Conservation (phyloP, 2,888 invertebrate species). For the Aphodius granarius region DNA sequence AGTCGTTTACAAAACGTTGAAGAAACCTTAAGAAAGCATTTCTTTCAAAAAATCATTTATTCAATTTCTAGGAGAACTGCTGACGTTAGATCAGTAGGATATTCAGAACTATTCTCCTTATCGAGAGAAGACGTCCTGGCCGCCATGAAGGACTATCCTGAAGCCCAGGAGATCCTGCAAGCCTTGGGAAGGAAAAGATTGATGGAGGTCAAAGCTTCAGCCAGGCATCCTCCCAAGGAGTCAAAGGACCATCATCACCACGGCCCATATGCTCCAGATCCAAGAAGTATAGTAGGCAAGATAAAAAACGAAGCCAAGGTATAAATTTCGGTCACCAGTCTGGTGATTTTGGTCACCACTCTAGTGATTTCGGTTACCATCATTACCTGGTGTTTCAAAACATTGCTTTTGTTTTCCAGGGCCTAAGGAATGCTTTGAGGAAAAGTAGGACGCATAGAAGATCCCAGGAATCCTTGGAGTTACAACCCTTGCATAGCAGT, state of each 20-base stretch:
- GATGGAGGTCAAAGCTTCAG: slow-evolving; percentile 72
- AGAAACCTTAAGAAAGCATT: too few species aligned
- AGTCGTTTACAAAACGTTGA: too few species aligned
- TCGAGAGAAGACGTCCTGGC: slow-evolving; percentile 92
- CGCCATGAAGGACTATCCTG: slow-evolving; percentile 97
- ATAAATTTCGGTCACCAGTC: not conserved
- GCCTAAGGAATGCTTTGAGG: slow-evolving; percentile 62
- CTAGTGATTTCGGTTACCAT: not conserved
- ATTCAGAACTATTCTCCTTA: slow-evolving; percentile 91
- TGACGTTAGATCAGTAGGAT: slow-evolving; percentile 94
- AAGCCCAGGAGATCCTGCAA: slow-evolving; percentile 93
- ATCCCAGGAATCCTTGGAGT: slow-evolving; percentile 62
- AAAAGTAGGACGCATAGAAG: slow-evolving; percentile 61
- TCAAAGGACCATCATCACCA: slow-evolving; percentile 40
- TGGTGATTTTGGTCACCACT: not conserved
- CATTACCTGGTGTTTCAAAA: not conserved
- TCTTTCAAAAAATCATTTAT: not conserved
- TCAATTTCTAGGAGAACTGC: slow-evolving; percentile 78
- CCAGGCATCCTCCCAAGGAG: slow-evolving; percentile 46
- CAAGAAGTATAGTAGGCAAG: slow-evolving; percentile 81
- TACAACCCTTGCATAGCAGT: slow-evolving; percentile 61
- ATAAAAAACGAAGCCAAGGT: slow-evolving; percentile 81
- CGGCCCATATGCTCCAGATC: slow-evolving; percentile 42
- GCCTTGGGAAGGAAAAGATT: slow-evolving; percentile 82
- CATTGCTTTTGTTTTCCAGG: slow-evolving; percentile 49